phyloP scores from a whole-genome alignment of 2,888 invertebrate species.

The Tachina lurida region DNA sequence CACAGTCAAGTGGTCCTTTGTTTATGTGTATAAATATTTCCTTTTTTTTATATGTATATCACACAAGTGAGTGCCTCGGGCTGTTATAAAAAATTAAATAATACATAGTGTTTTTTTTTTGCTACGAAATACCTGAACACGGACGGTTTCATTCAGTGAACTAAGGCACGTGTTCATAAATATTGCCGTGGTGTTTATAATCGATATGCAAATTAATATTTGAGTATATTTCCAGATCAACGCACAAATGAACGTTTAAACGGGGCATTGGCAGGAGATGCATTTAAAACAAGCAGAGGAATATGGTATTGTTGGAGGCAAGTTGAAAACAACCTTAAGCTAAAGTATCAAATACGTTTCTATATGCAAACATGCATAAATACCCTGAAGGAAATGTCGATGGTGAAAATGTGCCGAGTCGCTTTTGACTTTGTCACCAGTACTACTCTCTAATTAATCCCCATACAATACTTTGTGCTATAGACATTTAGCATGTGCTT shows the following conservation, averaged over 20 bases:
- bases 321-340: conserved; percentile 56
- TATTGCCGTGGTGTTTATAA: conserved; percentile 59
- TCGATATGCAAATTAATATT: conserved; percentile 71
- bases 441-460: too few relatives aligned
- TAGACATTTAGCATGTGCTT: too few relatives aligned
- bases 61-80: conserved; percentile 39
- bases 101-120: background rate
- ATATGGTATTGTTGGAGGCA: conserved; percentile 30
- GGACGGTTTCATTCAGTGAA: conserved; percentile 44
- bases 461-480: too few relatives aligned
- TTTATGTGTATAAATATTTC: background rate
- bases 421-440: too few relatives aligned
- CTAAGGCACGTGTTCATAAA: conserved; percentile 61
- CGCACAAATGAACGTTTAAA: conserved; percentile 60
- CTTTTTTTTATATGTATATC: background rate
- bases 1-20: conserved; percentile 40
- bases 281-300: conserved; percentile 6
- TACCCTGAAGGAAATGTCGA: too few relatives aligned
- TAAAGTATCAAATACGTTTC: conserved; percentile 42
- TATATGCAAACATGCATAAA: conserved; percentile 2
- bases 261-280: conserved; percentile 1
- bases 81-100: conserved; percentile 13
- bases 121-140: conserved; percentile 44
- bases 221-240: conserved; percentile 67
- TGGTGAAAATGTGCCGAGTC: too few relatives aligned